Base-by-base conservation (phyloP, 1,140 invertebrate species). In the Tetragnatha versicolor region DNA sequence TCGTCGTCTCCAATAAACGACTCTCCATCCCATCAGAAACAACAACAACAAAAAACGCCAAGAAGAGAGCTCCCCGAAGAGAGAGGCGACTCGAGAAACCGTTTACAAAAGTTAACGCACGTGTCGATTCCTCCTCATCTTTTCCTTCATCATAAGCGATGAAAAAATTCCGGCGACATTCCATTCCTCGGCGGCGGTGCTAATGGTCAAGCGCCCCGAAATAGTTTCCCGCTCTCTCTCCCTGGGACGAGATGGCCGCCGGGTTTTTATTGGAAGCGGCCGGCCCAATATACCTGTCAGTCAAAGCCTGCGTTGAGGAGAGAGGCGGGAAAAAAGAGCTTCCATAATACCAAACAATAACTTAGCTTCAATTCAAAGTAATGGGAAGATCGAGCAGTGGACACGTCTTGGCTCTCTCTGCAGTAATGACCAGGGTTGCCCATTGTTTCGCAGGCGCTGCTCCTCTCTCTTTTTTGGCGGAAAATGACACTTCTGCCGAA, bases 261-360 rank as follows among this genome's bases (percentile, higher is more conserved):
- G 42, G 31, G 61, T 77, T 77, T 77, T 77, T 77, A 77, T 77
- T 77, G 73, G 73, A 77, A 66, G 73, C 65, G 9, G 31, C 61
- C 39, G 6, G 55, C 60, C 61, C 73, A 77, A 77, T 77, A 77
- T 77, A 77, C 73, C 73, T 77, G 73, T 77, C 73, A 77, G 60
- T 77, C 73, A 77, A 49, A 7, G 7, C 49, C 7, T 7, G 17
- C 49, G n/a, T 2, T 25, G n/a, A 22, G 49, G 20, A 53, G 20
- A 25, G 9, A 2, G 63, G 61, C 25, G 27, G 68, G 39, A 49
- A 47, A 68, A 53, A 55, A 55, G 47, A 51, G 66, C 45, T 77
- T 77, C 73, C 73, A 77, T 77, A 77, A 77, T 77, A 77, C 73
- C 73, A 77, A 77, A 77, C 73, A 77, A 77, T 77, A 77, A 77